phyloP scores from a whole-genome alignment of 2,888 invertebrate species.

The Leucophenga maculata region DNA sequence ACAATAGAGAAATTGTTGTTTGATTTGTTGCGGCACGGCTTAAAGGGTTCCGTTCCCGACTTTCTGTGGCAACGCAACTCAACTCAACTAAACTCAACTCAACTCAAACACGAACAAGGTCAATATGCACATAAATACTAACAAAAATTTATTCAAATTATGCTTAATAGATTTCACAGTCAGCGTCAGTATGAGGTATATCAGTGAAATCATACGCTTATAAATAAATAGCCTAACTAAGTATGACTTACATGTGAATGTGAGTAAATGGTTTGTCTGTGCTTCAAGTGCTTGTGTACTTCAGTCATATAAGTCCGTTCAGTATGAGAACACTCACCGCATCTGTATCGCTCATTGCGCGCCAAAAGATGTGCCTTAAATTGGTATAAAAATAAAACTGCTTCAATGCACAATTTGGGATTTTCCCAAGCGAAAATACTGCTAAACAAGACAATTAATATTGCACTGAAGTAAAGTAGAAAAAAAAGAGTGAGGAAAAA shows the following conservation, averaged over 20 bases:
- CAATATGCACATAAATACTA: slow-evolving; percentile 37
- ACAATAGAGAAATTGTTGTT: slow-evolving; percentile 15
- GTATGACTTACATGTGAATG: slow-evolving; percentile 34
- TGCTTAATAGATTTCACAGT: slow-evolving; percentile 36
- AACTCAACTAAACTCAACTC: no score
- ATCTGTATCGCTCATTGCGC: slow-evolving; percentile 57
- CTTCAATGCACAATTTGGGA: slow-evolving; percentile 3
- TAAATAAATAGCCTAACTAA: slow-evolving; percentile 3
- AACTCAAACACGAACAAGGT: slow-evolving; percentile 43
- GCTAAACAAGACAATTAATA: background rate
- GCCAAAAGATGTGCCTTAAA: background rate
- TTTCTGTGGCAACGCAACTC: slow-evolving; percentile 17
- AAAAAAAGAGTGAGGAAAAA: background rate
- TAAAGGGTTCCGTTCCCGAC: slow-evolving; percentile 26
- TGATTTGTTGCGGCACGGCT: slow-evolving; percentile 29
- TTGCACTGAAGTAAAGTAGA: no score
- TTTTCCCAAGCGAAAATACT: slow-evolving; percentile 14
- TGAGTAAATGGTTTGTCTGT: slow-evolving; percentile 37
- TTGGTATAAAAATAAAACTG: background rate
- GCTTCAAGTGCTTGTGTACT: background rate
- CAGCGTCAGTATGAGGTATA: background rate
- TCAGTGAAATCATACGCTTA: slow-evolving; percentile 6
- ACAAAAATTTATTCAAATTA: slow-evolving; percentile 40
- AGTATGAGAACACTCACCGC: slow-evolving; percentile 51
- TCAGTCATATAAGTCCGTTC: background rate